These are phyloP conservation scores for Heterodera schachtii DNA, from an alignment of 1,140 invertebrate genomes.

Conservation along the genomic window DNA sequence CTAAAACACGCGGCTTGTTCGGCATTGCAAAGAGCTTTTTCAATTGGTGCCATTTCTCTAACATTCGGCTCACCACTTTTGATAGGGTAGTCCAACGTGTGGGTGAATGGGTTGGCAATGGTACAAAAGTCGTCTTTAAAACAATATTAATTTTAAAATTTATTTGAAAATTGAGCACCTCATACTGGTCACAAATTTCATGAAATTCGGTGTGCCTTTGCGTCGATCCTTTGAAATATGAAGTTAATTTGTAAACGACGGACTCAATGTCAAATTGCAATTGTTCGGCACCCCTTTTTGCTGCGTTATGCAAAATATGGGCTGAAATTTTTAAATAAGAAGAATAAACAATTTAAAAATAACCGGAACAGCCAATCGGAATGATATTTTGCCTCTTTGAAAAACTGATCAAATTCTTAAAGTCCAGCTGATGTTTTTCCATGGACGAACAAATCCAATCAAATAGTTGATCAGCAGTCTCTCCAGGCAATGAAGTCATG, in stretches of 20 bases:
- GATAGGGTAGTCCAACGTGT: constrained; percentile 28
- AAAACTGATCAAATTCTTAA: constrained; percentile 19
- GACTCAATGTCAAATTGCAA: constrained; percentile 28
- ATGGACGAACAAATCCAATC: constrained; percentile 18
- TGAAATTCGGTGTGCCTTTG: constrained; percentile 21
- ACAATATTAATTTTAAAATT: too few relatives aligned
- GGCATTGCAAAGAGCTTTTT: constrained; percentile 6
- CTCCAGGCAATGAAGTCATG: constrained; percentile 19
- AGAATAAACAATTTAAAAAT: too few relatives aligned
- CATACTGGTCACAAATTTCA: constrained; percentile 26
- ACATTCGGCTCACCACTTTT: constrained; percentile 28
- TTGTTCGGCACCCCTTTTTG: constrained; percentile 22
- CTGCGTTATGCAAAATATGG: constrained; percentile 26
- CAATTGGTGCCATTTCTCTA: constrained; percentile 22
- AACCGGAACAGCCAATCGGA: constrained; percentile 26
- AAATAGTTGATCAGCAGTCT: constrained; percentile 22
- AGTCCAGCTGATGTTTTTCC: constrained; percentile 26
- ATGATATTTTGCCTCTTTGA: constrained; percentile 32
- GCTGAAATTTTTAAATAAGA: constrained; percentile 3
- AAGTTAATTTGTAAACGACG: constrained; percentile 28
- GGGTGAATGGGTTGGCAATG: constrained; percentile 24
- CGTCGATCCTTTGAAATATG: constrained; percentile 34
- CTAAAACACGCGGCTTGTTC: constrained; percentile 9
- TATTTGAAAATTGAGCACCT: constrained; percentile 5
- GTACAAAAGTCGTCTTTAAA: neutral